Conservation (phyloP, 1,140 invertebrate species). For the Ctenoplectra terminalis region DNA sequence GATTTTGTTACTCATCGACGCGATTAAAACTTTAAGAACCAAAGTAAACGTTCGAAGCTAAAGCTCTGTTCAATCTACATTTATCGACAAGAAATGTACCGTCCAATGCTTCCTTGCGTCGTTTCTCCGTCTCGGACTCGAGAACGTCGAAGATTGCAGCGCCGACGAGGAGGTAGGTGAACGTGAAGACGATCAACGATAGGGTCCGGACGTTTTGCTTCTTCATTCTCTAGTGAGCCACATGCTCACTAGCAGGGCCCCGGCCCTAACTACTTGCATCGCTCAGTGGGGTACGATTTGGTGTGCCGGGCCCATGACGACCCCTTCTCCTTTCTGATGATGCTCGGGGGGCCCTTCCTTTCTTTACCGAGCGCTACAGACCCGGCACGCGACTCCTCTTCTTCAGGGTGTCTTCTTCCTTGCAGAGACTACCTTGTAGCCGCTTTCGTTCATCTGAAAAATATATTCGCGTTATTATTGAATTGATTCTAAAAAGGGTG, state of each 20-base stretch:
- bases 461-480: too few relatives aligned
- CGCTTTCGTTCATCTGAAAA: constrained; percentile 76
- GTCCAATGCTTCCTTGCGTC: constrained; percentile 92
- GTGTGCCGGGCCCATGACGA: constrained; percentile 79
- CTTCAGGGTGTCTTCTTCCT: constrained; percentile 70
- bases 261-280: constrained; percentile 83
- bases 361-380: constrained; percentile 74
- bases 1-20: too few relatives aligned
- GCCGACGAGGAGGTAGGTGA: constrained; percentile 99
- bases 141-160: constrained; percentile 99
- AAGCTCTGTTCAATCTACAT: too few relatives aligned
- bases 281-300: constrained; percentile 79
- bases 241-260: constrained; percentile 84
- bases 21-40: too few relatives aligned
- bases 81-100: constrained; percentile 82
- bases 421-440: constrained; percentile 69
- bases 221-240: constrained; percentile 93
- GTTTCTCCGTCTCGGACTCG: constrained; percentile 97
- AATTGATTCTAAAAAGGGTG: too few relatives aligned
- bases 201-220: constrained; percentile 99
- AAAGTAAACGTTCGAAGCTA: too few relatives aligned
- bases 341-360: constrained; percentile 47
- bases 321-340: constrained; percentile 63
- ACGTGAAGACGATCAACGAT: constrained; percentile 98
- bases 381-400: constrained; percentile 66